phyloP scores from a whole-genome alignment of 2,113 vertebrate species.

The Hemicordylus capensis region DNA sequence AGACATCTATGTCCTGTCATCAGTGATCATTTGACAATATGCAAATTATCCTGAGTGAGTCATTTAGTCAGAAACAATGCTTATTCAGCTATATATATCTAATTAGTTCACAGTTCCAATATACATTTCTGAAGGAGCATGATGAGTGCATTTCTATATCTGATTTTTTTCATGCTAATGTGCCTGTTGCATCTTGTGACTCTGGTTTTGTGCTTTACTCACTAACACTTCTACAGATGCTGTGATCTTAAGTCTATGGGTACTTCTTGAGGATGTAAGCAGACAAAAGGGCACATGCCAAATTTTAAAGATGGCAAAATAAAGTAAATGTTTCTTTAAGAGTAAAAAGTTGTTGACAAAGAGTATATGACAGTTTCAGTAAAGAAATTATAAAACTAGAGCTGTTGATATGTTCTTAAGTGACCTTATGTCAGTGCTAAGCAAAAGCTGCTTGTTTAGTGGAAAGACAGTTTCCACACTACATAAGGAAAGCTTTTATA shows the following conservation, averaged over 20 bases:
- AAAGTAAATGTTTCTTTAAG: constrained; percentile 13
- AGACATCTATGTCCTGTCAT: no score
- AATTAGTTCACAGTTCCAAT: background rate
- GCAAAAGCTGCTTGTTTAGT: constrained; percentile 21
- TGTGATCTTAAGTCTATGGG: background rate
- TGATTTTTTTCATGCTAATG: background rate
- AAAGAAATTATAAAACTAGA: constrained; percentile 6
- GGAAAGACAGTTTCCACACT: constrained; percentile 58
- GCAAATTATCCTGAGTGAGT: background rate
- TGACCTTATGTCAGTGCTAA: background rate
- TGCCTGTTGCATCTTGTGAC: background rate
- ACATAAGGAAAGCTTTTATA: constrained; percentile 37
- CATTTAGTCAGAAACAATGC: background rate
- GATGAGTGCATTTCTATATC: background rate
- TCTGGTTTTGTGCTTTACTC: background rate
- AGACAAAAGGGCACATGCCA: constrained; percentile 6
- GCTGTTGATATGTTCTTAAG: constrained; percentile 12
- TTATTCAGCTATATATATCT: background rate
- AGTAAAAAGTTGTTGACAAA: background rate
- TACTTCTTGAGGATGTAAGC: background rate
- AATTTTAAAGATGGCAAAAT: constrained; percentile 17
- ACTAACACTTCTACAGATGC: constrained; percentile 3
- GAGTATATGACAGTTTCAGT: constrained; percentile 23
- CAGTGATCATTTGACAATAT: no score
- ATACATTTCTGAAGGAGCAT: background rate